These are phyloP conservation scores for Dendrocincla tyrannina DNA, from an alignment of 2,797 vertebrate species.

Conservation along the genomic window DNA sequence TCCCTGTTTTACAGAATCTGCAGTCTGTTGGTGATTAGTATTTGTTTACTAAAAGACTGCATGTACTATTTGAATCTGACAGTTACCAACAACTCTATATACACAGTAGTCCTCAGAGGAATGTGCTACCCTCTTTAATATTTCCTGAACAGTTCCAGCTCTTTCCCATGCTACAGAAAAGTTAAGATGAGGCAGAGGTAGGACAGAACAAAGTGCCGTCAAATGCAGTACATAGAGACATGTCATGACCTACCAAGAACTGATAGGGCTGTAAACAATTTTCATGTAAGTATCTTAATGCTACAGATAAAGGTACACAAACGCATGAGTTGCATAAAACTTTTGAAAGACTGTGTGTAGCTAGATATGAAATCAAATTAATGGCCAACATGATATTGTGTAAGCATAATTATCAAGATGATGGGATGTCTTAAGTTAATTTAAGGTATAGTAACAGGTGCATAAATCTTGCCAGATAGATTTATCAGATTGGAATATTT, in stretches of 20 bases:
- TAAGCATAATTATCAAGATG: constrained; percentile 54
- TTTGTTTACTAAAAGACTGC: background rate
- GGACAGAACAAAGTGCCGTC: background rate
- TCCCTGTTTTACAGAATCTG: background rate
- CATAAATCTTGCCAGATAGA: constrained; percentile 47
- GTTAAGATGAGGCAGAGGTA: rapidly evolving
- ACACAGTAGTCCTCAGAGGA: background rate
- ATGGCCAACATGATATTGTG: constrained; percentile 39
- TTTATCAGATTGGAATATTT: constrained; percentile 44
- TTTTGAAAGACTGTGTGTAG: background rate
- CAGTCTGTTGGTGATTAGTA: background rate
- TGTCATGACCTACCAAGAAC: background rate
- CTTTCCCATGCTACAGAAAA: background rate
- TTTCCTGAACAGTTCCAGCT: background rate
- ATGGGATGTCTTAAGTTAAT: constrained; percentile 45
- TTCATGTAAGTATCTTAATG: background rate
- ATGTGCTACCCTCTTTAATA: background rate
- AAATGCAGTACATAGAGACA: rapidly evolving
- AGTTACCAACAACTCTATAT: background rate
- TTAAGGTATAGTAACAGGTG: constrained; percentile 42
- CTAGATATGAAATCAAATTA: constrained; percentile 53
- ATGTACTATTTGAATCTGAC: background rate
- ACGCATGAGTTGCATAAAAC: constrained; percentile 16
- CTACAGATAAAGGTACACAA: constrained; percentile 23
- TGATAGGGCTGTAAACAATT: background rate